Base-by-base conservation (phyloP, 2,797 vertebrate species). In the Cuculus canorus region DNA sequence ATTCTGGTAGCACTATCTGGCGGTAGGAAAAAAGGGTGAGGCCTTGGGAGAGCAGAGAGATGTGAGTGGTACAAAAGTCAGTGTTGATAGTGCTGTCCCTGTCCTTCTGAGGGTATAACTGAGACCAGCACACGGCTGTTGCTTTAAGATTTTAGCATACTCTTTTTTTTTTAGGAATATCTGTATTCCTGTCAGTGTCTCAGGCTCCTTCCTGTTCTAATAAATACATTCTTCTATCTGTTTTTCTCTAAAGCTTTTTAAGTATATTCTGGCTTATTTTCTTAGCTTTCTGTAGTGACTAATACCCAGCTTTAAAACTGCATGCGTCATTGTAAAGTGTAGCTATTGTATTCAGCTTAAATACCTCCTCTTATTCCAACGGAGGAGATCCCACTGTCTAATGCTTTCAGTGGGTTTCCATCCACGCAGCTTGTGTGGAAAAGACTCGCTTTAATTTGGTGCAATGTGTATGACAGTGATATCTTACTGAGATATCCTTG, bases 41-140 rank as follows among this genome's bases (percentile, higher is more conserved):
- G 43, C 35, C 22, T 0, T 59, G 82, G 33, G 69, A 41, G 23
- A 82, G 18, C 0, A 19, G 61, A 23, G 57, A 56, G 28, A 19
- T 7, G 35, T 11, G 50, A 72, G 17, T 53, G 30, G 15, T 53
- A 0, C 54, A 33, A 0, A 45, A 21, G 4, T 22, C 45, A 61
- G 0, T 24, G 0, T 12, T 45, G 25, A 32, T 8, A 10, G 45
- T 13, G 18, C 45, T 13, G 18, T 8, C 28, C 21, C 45, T 43
- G 78, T 41, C 21, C 37, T 50, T 17, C 72, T 30, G 43, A 54
- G 30, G 15, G 1, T 12, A 13, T 23, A 12, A 37, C 47, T 4
- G 17, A 41, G 35, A 69, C 18, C 39, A 35, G n/a, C 15, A 14
- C n/a, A 2, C 0, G 0, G 56, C 35, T 53, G 10, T 8, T 47